Base-by-base conservation (phyloP, 2,888 invertebrate genomes). In the Thysanoteuthis rhombus region DNA sequence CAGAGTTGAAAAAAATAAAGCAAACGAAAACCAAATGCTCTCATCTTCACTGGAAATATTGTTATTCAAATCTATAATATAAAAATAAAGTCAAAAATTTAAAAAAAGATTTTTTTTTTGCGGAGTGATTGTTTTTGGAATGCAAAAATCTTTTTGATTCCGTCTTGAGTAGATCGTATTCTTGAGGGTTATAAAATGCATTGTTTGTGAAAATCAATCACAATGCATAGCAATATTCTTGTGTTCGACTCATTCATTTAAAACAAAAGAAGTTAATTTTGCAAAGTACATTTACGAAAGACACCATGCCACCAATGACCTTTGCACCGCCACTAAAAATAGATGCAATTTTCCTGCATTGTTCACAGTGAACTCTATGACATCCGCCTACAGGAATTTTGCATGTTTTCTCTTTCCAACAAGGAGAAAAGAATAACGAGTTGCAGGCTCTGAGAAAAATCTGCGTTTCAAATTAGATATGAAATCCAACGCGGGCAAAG, bases 171-270 rank as follows among this genome's bases (percentile, higher is more conserved):
- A 36, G 36, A 75, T 75, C 75, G n/a, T 75, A 32, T 75, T 75
- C 75, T n/a, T n/a, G n/a, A 75, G 75, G n/a, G 75, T 75, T 75
- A 75, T n/a, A 75, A n/a, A 75, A 75, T 75, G n/a, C 75, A 75
- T 75, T 75, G 75, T 75, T 75, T n/a, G 36, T 75, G 36, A 75
- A 75, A 75, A 75, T 75, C 75, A 75, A 75, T 75, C n/a, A 25
- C 75, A 75, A 19, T 75, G n/a, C 75, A 75, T 12, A 75, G 12
- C 75, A 75, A 75, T 75, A 75, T 36, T n/a, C 1, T 75, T 16
- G 75, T 12, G 36, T 75, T 75, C 36, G 75, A n/a, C n/a, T 75
- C 75, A 16, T 75, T 75, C 75, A n/a, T 75, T 75, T 75, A n/a
- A 75, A 75, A 75, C 75, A 75, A 75, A 75, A 75, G 75, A 75